Evolutionary conservation across 2,113 vertebrate species (phyloP).

Genomic region (Salvelinus fontinalis): DNA sequence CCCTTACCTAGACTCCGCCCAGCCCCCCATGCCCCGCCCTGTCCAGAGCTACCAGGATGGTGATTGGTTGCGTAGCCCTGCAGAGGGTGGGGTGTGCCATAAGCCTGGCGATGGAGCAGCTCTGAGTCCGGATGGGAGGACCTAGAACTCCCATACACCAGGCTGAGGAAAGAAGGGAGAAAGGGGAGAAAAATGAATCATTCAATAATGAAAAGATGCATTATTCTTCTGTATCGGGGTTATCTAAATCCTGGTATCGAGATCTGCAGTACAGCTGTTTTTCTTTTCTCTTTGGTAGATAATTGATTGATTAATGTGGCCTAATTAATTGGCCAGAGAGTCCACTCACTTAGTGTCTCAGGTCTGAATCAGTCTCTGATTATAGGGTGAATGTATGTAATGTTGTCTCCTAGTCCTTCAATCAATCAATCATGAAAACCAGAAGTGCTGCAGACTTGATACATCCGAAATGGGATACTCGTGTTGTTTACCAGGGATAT

Average conservation of each 20-base stretch:
- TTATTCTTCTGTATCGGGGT: background rate
- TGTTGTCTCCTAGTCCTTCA: too few species aligned
- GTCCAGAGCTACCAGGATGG: conserved; percentile 81
- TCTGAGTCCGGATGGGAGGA: conserved; percentile 87
- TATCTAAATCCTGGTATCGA: background rate
- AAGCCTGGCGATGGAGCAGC: conserved; percentile 86
- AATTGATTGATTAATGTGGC: too few species aligned
- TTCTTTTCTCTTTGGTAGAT: too few species aligned
- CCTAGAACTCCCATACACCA: conserved; percentile 89
- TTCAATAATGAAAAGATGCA: background rate
- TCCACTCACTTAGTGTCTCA: too few species aligned
- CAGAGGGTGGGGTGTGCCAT: conserved; percentile 83
- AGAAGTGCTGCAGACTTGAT: too few species aligned
- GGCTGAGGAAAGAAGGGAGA: conserved; percentile 21
- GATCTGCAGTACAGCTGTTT: too few species aligned
- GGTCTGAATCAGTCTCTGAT: too few species aligned
- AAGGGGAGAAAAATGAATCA: background rate
- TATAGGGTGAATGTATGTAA: too few species aligned
- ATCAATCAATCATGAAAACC: too few species aligned
- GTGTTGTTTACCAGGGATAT: too few species aligned
- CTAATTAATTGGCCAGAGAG: too few species aligned
- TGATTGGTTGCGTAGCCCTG: conserved; percentile 92
- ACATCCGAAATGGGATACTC: too few species aligned
- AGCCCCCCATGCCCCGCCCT: conserved; percentile 67
- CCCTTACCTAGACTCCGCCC: conserved; percentile 71